phyloP scores from a whole-genome alignment of 2,113 vertebrate genomes.

The Atrichornis clamosus region DNA sequence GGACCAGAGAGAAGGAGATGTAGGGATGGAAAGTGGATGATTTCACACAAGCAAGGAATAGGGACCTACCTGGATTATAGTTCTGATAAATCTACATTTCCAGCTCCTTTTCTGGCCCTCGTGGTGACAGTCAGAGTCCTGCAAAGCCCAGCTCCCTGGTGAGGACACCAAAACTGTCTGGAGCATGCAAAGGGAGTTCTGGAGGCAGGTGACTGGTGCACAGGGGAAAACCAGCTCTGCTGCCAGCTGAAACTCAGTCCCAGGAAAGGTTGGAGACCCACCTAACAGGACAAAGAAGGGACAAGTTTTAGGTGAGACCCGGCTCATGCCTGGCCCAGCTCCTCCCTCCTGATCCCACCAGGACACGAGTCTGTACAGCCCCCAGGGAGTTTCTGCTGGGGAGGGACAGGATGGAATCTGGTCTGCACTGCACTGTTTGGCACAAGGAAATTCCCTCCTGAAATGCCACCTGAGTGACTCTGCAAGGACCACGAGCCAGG shows the following conservation, averaged over 20 bases:
- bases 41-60: background rate
- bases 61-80: background rate
- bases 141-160: background rate
- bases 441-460: background rate
- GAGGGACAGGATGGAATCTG: background rate
- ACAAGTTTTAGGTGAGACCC: background rate
- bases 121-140: background rate
- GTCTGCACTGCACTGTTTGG: background rate
- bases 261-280: background rate
- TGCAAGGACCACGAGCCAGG: background rate
- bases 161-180: background rate
- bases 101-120: background rate
- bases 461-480: background rate
- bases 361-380: accelerated
- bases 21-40: background rate
- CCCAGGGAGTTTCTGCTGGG: accelerated
- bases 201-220: background rate
- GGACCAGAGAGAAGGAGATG: background rate
- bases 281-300: background rate
- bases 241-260: background rate
- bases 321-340: background rate
- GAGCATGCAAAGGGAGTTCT: constrained; percentile 21
- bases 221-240: background rate
- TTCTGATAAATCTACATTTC: background rate
- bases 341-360: background rate